phyloP scores from a whole-genome alignment of 64 coral and sea anemone genomes.

The Porites lutea region DNA sequence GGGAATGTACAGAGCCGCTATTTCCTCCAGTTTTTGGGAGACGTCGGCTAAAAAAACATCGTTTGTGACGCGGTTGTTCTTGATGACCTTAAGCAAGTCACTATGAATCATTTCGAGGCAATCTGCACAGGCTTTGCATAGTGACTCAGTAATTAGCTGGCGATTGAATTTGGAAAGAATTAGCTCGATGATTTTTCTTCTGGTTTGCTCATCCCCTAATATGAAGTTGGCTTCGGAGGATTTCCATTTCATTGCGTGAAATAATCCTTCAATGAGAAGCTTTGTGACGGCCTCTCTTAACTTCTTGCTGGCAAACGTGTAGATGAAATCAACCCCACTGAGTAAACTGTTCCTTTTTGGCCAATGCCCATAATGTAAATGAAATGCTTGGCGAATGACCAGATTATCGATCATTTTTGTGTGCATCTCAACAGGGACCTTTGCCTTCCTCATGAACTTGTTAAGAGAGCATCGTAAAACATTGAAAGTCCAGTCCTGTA shows the following conservation, averaged over 20 bases:
- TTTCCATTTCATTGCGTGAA: not conserved
- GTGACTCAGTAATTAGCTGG: not conserved
- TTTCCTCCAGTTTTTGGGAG: not conserved
- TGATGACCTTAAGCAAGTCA: not conserved
- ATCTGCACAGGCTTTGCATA: not conserved
- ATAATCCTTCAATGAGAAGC: not conserved
- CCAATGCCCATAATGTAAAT: not conserved
- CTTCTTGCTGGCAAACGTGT: not conserved
- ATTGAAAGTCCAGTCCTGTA: constrained; percentile 42
- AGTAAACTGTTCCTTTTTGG: not conserved
- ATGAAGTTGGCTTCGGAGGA: not conserved
- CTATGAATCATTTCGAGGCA: not conserved
- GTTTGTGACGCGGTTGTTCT: not conserved
- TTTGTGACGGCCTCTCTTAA: not conserved
- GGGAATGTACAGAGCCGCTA: constrained; percentile 18
- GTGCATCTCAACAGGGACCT: not conserved
- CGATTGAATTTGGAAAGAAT: constrained; percentile 2
- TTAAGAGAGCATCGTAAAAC: not conserved
- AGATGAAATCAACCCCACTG: not conserved
- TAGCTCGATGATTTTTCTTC: constrained; percentile 10
- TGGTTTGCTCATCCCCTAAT: not conserved
- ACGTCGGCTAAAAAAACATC: not conserved
- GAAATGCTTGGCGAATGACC: not conserved
- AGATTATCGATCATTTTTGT: not conserved
- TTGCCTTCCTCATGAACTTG: not conserved